Evolutionary conservation across 1,140 invertebrate genomes (phyloP), one percentile per base, ranked within the genome.

Genomic region (Phymorhynchus buccinoides): DNA sequence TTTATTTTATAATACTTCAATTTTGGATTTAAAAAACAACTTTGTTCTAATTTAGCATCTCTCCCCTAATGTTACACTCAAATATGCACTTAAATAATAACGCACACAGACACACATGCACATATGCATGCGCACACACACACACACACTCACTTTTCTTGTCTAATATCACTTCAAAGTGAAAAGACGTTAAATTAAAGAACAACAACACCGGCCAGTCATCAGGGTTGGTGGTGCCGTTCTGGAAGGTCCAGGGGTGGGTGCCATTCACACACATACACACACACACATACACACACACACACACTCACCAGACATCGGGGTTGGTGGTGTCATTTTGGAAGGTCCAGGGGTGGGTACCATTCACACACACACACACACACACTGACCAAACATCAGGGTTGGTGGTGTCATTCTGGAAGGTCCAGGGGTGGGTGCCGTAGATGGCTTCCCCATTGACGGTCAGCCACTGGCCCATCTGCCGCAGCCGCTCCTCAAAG

Each of bases 371-470:
- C 83, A 90, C 80, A 90, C 92, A 35, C n/a, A 94, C 94, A 90
- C 97, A 99, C 90, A 99, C 97, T 0, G 96, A 97, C 89, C 89
- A 90, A 1, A 90, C 87, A 42, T 85, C 68, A 56, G 81, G 48
- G 7, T 95, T 95, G 0, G 95, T n/a, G 0, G 96, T 96, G 90
- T 99, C 97, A 91, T 98, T 98, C 92, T 98, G 97, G 88, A 94
- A 93, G 35, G 75, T 87, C 48, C 91, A 94, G 96, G 97, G 96
- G 44, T 93, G 95, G 0, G 95, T 96, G 30, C 94, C 94, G 90
- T 97, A 99, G 90, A 99, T 97, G 0, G 96, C 97, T 92, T 98
- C 96, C 2, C 97, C 97, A 91, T 98, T 99, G 1, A 96, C 92
- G 18, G 94, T 89, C 14, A 99, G 92, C 97, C 97, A 98, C 32